These are phyloP conservation scores for Ophiodon elongatus DNA, from an alignment of 2,113 vertebrate species.

Conservation along the genomic window DNA sequence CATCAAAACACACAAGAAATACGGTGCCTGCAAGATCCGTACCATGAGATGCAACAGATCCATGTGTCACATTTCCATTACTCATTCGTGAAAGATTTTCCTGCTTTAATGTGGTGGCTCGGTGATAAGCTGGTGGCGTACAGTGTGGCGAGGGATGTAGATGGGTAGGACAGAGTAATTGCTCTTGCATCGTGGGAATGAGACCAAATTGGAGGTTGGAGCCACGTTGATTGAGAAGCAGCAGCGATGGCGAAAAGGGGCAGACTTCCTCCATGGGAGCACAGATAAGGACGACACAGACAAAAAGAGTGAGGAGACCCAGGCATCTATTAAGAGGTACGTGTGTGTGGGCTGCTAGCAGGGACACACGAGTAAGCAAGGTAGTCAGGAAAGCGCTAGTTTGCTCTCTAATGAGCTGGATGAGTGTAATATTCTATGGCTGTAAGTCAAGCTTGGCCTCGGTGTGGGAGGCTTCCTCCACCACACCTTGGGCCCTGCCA, in stretches of 20 bases:
- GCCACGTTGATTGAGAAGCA: conserved; percentile 70
- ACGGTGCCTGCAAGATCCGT: background rate
- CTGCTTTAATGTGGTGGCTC: conserved; percentile 45
- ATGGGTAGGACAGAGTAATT: conserved; percentile 77
- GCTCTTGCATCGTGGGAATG: conserved; percentile 70
- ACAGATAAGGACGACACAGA: conserved; percentile 68
- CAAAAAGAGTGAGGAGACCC: conserved; percentile 59
- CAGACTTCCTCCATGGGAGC: conserved; percentile 54
- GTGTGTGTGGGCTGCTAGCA: conserved; percentile 39
- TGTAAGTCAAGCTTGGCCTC: conserved; percentile 45
- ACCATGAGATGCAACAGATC: conserved; percentile 19
- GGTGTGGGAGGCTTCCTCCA: conserved; percentile 58
- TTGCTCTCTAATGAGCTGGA: conserved; percentile 72
- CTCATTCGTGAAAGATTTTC: conserved; percentile 45
- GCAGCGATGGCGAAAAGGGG: conserved; percentile 50
- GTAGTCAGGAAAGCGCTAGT: conserved; percentile 38
- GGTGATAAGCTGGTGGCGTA: conserved; percentile 56
- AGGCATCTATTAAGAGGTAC: conserved; percentile 59
- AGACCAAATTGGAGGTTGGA: conserved; percentile 74
- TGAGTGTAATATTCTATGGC: conserved; percentile 60
- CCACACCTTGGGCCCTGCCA: conserved; percentile 60
- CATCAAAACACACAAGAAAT: conserved; percentile 1
- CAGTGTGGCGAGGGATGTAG: conserved; percentile 61
- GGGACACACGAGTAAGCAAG: conserved; percentile 47
- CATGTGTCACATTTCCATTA: conserved; percentile 40